Base-by-base conservation (phyloP, 1,140 invertebrate species). In the Cylas formicarius region DNA sequence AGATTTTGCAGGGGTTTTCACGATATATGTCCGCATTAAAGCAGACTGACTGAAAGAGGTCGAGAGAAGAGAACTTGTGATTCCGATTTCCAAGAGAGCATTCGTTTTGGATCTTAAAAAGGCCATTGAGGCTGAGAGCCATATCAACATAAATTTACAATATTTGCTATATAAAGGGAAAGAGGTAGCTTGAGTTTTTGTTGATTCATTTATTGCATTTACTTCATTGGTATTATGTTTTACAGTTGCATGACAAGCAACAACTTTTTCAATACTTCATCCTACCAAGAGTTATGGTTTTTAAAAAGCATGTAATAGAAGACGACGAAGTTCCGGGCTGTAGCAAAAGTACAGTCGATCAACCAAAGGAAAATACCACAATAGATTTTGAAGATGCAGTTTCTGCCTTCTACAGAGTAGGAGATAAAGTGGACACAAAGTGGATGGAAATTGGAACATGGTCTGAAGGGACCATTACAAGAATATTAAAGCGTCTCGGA, bases 91-190 rank as follows among this genome's bases (percentile, higher is more conserved):
- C 3, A 72, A 71, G 53, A 61, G 66, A 23, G 68, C 70, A 4
- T 65, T 67, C 49, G 70, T 75, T 41, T 61, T 72, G 29, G 57
- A 69, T 26, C 62, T 75, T 33, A 57, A 67, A 27, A 56, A 48
- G 33, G 54, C 75, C 28, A 66, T 84, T 13, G 59, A 72, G 50
- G 66, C 80, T 38, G 73, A 79, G 61, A 71, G 84, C 27, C 61
- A 73, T 7, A 66, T 83, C 10, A 57, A 76, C 28, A 57, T 66
- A 6, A 69, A 76, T 23, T 58, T 71, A 22, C 84, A 87, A 60
- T 68, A 77, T 37, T 66, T 90, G 10, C 84, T 86, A 57, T 88
- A 82, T 56, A 73, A 81, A 35, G 86, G 86, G 10, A 90, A 90
- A 67, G 74, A 84, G 69, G 79, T 82, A 67, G 60, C n/a, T n/a